Evolutionary conservation across 2,113 vertebrate genomes (phyloP).

Genomic region (Nymphicus hollandicus): DNA sequence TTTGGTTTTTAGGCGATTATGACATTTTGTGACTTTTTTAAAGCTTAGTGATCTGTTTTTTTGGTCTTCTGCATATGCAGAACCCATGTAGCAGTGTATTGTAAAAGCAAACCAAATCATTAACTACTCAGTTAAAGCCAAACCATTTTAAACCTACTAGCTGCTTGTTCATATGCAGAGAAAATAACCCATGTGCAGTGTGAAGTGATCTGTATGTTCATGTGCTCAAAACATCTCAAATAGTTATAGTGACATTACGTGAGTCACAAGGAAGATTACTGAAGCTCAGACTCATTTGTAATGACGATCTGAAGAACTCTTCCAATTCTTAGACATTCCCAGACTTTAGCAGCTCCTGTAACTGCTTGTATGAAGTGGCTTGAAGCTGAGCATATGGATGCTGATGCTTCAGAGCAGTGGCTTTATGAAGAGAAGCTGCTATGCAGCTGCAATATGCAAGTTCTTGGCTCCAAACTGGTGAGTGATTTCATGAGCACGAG

Average conservation of each 20-base stretch:
- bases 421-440: neutral
- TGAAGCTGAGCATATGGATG: neutral
- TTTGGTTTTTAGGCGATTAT: neutral
- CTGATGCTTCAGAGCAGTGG: neutral
- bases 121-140: neutral
- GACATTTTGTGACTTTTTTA: neutral
- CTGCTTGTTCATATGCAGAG: neutral
- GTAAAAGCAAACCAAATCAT: neutral
- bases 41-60: neutral
- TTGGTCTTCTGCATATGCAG: neutral
- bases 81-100: neutral
- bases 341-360: neutral
- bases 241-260: neutral
- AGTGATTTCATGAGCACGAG: neutral
- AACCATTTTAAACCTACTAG: neutral
- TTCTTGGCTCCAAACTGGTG: neutral
- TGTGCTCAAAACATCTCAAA: neutral
- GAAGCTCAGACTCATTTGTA: neutral
- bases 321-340: neutral
- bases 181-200: neutral
- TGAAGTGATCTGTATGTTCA: neutral
- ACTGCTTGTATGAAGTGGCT: neutral
- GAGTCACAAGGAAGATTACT: neutral
- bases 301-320: neutral
- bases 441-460: neutral